Conservation (phyloP, 2,113 vertebrate genomes). For the Lepisosteus osseus region DNA sequence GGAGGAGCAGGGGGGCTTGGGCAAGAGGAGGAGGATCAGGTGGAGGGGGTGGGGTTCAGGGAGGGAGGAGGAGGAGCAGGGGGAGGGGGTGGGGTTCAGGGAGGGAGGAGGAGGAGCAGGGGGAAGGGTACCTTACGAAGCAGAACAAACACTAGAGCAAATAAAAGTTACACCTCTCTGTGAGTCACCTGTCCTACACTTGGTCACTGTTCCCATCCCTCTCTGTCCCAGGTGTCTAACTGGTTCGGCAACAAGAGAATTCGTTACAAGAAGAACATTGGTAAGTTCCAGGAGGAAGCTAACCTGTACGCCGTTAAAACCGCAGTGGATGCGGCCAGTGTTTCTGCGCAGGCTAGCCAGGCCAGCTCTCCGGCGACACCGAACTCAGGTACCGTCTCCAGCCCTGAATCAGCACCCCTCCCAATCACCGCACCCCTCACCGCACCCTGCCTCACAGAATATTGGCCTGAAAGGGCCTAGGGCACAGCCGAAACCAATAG, state of each 20-base stretch:
- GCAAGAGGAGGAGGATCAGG: too few relatives aligned
- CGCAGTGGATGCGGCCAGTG: conserved; percentile 72
- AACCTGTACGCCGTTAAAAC: conserved; percentile 83
- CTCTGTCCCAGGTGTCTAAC: conserved; percentile 76
- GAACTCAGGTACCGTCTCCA: conserved; percentile 67
- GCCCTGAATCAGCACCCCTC: conserved; percentile 13
- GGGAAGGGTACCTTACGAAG: too few relatives aligned
- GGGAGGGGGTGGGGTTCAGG: too few relatives aligned
- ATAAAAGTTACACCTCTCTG: not conserved
- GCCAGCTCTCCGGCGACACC: conserved; percentile 78
- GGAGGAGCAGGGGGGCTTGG: too few relatives aligned
- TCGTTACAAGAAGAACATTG: conserved; percentile 87
- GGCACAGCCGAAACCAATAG: not conserved
- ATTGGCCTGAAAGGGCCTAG: too few relatives aligned
- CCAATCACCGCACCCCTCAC: not conserved
- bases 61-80: too few relatives aligned
- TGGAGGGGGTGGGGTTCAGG: too few relatives aligned
- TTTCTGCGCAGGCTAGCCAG: conserved; percentile 74
- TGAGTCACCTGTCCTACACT: not conserved
- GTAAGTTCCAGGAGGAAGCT: conserved; percentile 87
- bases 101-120: too few relatives aligned
- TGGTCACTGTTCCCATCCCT: not conserved
- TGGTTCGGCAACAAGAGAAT: conserved; percentile 93
- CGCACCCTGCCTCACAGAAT: not conserved
- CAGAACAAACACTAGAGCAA: too few relatives aligned